Evolutionary conservation across 1,140 invertebrate species (phyloP).

Genomic region (Leptonema lineaticorne): DNA sequence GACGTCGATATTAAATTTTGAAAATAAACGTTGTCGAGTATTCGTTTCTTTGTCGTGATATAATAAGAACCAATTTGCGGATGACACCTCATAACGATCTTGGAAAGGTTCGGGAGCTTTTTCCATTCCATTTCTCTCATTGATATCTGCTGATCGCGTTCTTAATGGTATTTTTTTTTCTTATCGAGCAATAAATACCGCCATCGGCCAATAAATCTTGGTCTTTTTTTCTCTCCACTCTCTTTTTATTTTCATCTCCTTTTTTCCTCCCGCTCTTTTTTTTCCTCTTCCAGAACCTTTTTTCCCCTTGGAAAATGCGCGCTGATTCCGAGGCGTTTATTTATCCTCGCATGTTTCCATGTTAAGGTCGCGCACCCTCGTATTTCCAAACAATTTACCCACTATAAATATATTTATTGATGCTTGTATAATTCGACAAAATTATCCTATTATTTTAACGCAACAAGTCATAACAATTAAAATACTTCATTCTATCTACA

Average conservation of each 20-base stretch:
- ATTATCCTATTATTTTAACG: too few relatives aligned
- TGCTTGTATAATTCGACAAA: too few relatives aligned
- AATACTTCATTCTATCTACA: too few relatives aligned
- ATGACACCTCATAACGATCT: conserved; percentile 27
- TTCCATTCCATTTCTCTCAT: conserved; percentile 27
- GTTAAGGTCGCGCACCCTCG: neutral
- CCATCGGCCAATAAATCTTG: conserved; percentile 30
- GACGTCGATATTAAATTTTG: neutral
- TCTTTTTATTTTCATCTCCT: neutral
- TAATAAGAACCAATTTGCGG: conserved; percentile 26
- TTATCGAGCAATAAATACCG: conserved; percentile 22
- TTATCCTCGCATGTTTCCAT: conserved; percentile 1
- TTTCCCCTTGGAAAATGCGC: neutral
- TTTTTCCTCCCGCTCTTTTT: conserved; percentile 5
- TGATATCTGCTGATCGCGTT: conserved; percentile 22
- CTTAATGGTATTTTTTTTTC: conserved; percentile 18
- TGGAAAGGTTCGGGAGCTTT: neutral
- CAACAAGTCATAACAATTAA: neutral
- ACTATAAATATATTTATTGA: too few relatives aligned
- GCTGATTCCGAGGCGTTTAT: neutral
- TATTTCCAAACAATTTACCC: neutral
- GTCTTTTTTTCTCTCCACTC: neutral
- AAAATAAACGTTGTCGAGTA: neutral
- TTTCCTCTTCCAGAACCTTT: too few relatives aligned
- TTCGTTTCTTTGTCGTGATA: neutral